A percentile compares a stretch with the other conserved stretches of the same genome.
These are phyloP conservation scores for Hyles euphorbiae DNA, from an alignment of 1,140 invertebrate genomes.

Conservation along the genomic window DNA sequence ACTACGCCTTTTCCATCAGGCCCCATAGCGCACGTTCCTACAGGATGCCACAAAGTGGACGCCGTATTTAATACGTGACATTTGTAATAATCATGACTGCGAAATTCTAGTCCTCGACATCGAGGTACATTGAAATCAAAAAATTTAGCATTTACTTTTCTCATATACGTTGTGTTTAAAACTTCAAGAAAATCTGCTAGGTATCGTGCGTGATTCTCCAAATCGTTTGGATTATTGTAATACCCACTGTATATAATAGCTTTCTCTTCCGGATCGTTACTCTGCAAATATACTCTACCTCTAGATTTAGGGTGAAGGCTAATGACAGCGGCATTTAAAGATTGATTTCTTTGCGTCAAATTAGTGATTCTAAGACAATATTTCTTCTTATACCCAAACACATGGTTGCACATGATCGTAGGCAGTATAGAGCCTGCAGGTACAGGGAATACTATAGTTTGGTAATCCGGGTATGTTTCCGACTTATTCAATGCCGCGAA, in stretches of 20 bases:
- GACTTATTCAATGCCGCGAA: constrained; percentile 1
- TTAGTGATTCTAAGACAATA: background rate
- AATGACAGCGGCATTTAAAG: background rate
- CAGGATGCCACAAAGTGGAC: constrained; percentile 8
- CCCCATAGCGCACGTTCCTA: constrained; percentile 11
- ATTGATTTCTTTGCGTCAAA: background rate
- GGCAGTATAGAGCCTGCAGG: background rate
- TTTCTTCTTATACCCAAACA: background rate
- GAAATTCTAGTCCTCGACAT: constrained; percentile 2
- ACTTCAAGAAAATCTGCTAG: constrained; percentile 2
- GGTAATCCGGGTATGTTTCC: constrained; percentile 5
- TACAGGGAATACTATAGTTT: background rate
- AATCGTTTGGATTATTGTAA: constrained; percentile 28
- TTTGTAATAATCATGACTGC: constrained; percentile 7
- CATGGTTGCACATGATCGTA: background rate
- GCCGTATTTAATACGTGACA: constrained; percentile 8
- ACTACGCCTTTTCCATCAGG: constrained; percentile 7
- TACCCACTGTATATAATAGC: constrained; percentile 19
- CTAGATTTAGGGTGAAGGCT: background rate
- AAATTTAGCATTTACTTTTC: constrained; percentile 1
- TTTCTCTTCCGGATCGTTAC: background rate
- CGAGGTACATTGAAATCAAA: background rate
- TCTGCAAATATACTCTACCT: background rate
- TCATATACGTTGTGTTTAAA: constrained; percentile 8
- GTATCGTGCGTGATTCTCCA: constrained; percentile 3